These are phyloP conservation scores for Palythoa heliodiscus DNA, from an alignment of 92 coral and sea anemone genomes.

Conservation along the genomic window DNA sequence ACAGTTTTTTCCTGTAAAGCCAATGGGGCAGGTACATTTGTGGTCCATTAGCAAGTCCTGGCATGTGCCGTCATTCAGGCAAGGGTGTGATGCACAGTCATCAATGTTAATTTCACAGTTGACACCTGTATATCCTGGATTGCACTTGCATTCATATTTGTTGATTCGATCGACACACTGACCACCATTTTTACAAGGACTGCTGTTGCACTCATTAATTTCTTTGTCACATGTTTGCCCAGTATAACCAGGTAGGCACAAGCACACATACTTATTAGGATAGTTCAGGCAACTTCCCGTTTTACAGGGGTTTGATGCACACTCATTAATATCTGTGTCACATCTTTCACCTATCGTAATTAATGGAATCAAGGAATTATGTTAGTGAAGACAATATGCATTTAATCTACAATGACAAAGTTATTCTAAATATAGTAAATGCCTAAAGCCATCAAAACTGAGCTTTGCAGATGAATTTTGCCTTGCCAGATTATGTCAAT, in stretches of 20 bases:
- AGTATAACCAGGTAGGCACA: not conserved
- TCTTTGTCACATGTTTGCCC: not conserved
- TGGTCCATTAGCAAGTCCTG: too few species aligned
- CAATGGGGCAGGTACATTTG: too few species aligned
- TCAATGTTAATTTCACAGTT: slow-evolving; percentile 71
- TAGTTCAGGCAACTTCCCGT: not conserved
- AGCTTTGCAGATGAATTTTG: too few species aligned
- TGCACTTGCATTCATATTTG: slow-evolving; percentile 65
- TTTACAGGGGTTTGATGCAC: slow-evolving; percentile 1
- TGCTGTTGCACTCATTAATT: slow-evolving; percentile 52
- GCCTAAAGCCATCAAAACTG: too few species aligned
- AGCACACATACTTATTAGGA: not conserved
- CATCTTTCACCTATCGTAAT: not conserved
- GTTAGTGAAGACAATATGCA: too few species aligned
- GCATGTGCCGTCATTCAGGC: slow-evolving; percentile 72
- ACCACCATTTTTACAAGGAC: slow-evolving; percentile 70
- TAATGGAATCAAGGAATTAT: not conserved
- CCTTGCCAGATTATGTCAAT: too few species aligned
- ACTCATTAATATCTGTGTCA: not conserved
- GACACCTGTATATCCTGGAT: not conserved
- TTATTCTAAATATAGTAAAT: too few species aligned
- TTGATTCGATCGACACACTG: slow-evolving; percentile 62
- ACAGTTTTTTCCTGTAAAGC: too few species aligned
- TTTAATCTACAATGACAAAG: too few species aligned
- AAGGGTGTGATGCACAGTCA: slow-evolving; percentile 67